phyloP scores from a whole-genome alignment of 1,140 invertebrate species.

The Drosophila nebulosa region DNA sequence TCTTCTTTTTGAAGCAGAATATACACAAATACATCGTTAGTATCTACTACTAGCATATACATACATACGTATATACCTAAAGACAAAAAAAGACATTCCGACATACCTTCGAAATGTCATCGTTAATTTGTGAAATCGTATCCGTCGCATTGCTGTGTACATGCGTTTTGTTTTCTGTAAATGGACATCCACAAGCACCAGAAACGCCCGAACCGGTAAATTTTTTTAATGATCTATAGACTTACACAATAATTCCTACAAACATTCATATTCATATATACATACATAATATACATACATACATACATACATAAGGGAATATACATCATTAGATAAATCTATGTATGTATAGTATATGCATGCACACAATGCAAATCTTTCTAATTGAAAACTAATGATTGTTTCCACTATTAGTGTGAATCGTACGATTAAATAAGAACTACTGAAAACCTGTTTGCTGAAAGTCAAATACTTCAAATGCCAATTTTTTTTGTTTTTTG shows the following conservation, averaged over 20 bases:
- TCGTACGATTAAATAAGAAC: neutral
- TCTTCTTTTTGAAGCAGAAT: neutral
- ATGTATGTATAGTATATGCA: neutral
- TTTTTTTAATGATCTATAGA: neutral
- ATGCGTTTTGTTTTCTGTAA: constrained; percentile 19
- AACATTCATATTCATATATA: constrained; percentile 6
- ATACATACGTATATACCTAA: neutral
- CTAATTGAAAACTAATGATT: neutral
- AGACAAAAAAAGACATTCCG: constrained; percentile 3
- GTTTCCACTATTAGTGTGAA: neutral
- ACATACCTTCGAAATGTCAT: constrained; percentile 18
- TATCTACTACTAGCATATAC: neutral
- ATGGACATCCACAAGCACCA: constrained; percentile 41
- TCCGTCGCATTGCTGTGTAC: constrained; percentile 21
- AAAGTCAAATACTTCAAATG: neutral
- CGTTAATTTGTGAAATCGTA: constrained; percentile 16
- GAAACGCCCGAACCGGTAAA: constrained; percentile 47
- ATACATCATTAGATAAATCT: neutral
- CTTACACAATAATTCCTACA: neutral
- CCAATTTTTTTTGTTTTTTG: neutral
- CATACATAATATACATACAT: neutral
- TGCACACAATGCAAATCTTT: neutral
- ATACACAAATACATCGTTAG: neutral
- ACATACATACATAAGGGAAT: neutral
- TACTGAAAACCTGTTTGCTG: neutral